phyloP scores from a whole-genome alignment of 2,113 vertebrate species.

The Ciconia stormi region DNA sequence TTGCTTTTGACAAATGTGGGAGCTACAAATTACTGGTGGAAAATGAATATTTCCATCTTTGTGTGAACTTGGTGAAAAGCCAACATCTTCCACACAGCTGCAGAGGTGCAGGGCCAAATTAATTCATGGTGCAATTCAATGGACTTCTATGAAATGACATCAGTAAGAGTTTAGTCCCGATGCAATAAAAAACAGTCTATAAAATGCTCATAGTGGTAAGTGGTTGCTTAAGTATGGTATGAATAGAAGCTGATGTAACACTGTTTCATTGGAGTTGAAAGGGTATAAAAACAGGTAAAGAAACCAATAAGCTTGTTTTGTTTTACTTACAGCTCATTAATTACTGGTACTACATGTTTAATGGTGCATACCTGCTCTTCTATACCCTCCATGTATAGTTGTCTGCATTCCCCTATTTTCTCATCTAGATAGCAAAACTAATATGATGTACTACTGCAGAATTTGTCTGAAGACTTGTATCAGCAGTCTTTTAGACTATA shows the following conservation, averaged over 20 bases:
- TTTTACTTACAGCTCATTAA: not conserved
- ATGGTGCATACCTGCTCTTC: not conserved
- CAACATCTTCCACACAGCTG: conserved; percentile 64
- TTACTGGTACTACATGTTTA: not conserved
- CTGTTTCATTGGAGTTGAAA: not conserved
- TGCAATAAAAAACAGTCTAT: not conserved
- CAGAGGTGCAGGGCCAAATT: conserved; percentile 64
- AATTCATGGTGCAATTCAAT: conserved; percentile 36
- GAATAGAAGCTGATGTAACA: not conserved
- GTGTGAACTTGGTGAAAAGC: conserved; percentile 65
- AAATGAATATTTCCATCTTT: conserved; percentile 65
- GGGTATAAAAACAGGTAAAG: not conserved
- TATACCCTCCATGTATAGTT: not conserved
- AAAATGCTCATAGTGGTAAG: not conserved
- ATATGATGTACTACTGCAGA: not conserved
- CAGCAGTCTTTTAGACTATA: not conserved
- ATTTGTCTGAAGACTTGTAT: not conserved
- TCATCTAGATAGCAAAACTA: not conserved
- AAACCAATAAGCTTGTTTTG: not conserved
- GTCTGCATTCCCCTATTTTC: not conserved
- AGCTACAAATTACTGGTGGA: conserved; percentile 56
- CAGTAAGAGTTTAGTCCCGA: conserved; percentile 6
- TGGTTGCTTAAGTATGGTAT: not conserved
- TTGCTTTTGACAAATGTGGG: conserved; percentile 39
- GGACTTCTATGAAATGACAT: not conserved